A percentile compares a stretch with the other conserved stretches of the same genome.
Evolutionary conservation across 1,140 invertebrate genomes (phyloP).

Genomic region (roundworm (Caenorhabditis elegans)): DNA sequence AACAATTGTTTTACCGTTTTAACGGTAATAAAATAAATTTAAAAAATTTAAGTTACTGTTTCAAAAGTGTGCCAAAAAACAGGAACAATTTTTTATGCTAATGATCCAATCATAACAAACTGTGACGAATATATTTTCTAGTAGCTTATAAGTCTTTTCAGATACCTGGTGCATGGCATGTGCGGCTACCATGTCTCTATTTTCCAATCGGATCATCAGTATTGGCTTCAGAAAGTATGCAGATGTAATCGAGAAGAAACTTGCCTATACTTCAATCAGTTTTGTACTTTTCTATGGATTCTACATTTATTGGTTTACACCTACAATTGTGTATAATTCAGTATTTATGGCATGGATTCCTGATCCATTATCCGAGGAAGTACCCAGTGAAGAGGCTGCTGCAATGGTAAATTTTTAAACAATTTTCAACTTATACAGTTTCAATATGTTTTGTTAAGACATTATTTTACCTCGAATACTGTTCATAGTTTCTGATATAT

Average conservation of each 20-base stretch:
- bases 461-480: background rate
- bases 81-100: too few species aligned
- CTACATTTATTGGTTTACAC: background rate
- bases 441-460: too few species aligned
- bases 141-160: too few species aligned
- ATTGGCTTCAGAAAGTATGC: background rate
- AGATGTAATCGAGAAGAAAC: conserved; percentile 10
- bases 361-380: background rate
- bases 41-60: too few species aligned
- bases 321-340: background rate
- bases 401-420: background rate
- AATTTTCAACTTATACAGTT: too few species aligned
- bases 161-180: conserved; percentile 21
- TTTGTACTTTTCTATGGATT: background rate
- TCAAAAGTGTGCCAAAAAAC: too few species aligned
- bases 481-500: too few species aligned
- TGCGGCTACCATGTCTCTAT: background rate
- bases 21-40: too few species aligned
- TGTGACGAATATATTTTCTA: too few species aligned
- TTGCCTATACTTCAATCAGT: background rate
- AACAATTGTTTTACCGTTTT: too few species aligned
- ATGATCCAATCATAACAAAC: too few species aligned
- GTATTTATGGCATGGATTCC: background rate
- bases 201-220: background rate
- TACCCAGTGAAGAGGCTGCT: background rate